Evolutionary conservation across 1,140 invertebrate genomes (phyloP), one percentile per base, ranked within the genome.

Genomic region (Drosophila arawakana): DNA sequence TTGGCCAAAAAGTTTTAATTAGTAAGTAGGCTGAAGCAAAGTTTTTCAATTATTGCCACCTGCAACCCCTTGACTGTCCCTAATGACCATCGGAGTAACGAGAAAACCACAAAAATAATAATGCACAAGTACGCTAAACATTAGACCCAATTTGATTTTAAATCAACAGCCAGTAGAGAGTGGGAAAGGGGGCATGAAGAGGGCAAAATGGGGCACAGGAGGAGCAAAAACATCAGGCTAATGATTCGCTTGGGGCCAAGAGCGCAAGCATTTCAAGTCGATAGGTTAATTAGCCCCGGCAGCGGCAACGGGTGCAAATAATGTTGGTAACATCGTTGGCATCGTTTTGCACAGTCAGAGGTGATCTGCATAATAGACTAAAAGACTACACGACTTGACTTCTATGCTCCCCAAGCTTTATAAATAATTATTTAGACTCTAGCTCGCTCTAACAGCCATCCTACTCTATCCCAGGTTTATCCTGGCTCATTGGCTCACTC

Each of bases 1-100:
- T 73, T 43, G 44, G 73, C 50, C 46, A 73, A 83, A 83, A 89
- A 88, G 80, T 88, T 88, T 88, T 88, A 88, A 88, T 88, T 88
- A 83, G 69, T 60, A 37, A 54, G 83, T 76, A 78, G 80, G 83
- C 69, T 50, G 52, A 68, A 46, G 55, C 44, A 89, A 88, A 88
- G 83, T 88, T 88, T 88, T 88, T 88, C 83, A 88, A 88, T 88
- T 88, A 88, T 88, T 88, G 83, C 80, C 83, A 88, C 83, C 83
- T 88, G 84, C 7, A 15, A 67, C 66, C 66, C 72, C 34, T 34
- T 50, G 13, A 37, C 43, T 21, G 7, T 8, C 47, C 18, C 34
- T 76, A 76, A 80, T 77, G 69, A 47, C 76, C 50, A 34, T 5
- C 47, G 58, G 25, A 50, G 18, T 10, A 50, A 6, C 25, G 25